Evolutionary conservation across 2,797 vertebrate genomes (phyloP), one percentile per base, ranked within the genome.

Genomic region (Chaunax sp.): DNA sequence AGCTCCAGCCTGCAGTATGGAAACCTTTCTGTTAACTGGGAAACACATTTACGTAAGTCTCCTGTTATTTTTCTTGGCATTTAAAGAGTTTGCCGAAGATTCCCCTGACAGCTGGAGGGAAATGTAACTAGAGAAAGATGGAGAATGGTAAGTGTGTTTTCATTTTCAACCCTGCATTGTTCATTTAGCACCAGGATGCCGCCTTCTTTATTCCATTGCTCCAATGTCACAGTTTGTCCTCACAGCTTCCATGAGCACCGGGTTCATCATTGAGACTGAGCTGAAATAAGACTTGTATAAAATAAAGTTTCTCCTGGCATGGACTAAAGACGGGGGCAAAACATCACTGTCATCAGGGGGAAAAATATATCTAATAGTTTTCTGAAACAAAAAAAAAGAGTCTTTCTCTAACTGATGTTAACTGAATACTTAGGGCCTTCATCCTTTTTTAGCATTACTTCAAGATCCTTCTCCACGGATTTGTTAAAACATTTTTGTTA

Each of bases 191-290:
- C 15, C 0, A 9, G 49, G 64, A 55, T 25, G 22, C 57, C 41
- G 64, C 22, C 4, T 51, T 76, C 45, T 75, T 80, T 51, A 56
- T 60, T 80, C 56, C 41, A 28, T 69, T 64, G 53, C 63, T 38
- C 45, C 67, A 40, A 60, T 50, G 51, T 77, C 67, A 66, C 59
- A 63, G 70, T 22, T 35, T 55, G 73, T 77, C n/a, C n/a, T n/a
- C n/a, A n/a, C n/a, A n/a, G 59, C 49, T 40, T 63, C 66, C 40
- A 60, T 81, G 69, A 72, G 28, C 4, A 0, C 14, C 2, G n/a
- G 28, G 56, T 59, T 75, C 73, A 51, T 72, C 68, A 67, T 3
- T 22, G 50, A 54, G 54, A 56, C 57, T 51, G 41, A 63, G 49
- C 41, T 50, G 11, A 69, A 82, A 77, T 65, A 44, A 44, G 52